phyloP scores from a whole-genome alignment of 2,888 invertebrate genomes.

The Andrena fulva region DNA sequence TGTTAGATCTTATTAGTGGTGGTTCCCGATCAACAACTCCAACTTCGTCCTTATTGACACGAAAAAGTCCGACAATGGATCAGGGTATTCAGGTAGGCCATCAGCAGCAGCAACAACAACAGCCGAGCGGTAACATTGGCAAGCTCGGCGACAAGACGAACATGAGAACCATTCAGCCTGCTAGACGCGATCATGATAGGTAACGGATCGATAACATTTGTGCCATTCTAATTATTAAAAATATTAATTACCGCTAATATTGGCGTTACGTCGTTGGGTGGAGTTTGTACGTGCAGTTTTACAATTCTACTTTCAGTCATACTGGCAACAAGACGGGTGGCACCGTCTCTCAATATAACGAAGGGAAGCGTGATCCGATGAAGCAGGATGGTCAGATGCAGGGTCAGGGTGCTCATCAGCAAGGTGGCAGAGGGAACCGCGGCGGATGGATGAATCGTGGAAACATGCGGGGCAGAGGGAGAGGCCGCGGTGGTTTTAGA shows the following conservation, averaged over 20 bases:
- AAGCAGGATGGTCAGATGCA: constrained; percentile 75
- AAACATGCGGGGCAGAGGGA: constrained; percentile 82
- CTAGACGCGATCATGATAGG: constrained; percentile 82
- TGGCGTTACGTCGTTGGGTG: not conserved
- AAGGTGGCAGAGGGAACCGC: constrained; percentile 83
- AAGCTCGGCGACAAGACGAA: constrained; percentile 79
- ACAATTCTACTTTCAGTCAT: constrained; percentile 68
- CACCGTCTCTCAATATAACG: constrained; percentile 81
- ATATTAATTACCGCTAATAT: not conserved
- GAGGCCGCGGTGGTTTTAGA: constrained; percentile 81
- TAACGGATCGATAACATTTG: constrained; percentile 52
- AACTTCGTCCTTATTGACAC: constrained; percentile 88
- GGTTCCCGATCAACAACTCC: constrained; percentile 94
- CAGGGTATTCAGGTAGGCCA: constrained; percentile 91
- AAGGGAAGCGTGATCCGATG: constrained; percentile 76
- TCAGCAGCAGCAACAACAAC: constrained; percentile 83
- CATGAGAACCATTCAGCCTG: constrained; percentile 77
- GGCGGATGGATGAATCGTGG: constrained; percentile 82
- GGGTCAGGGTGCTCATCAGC: constrained; percentile 77
- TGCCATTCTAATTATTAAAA: not conserved
- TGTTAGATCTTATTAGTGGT: constrained; percentile 90
- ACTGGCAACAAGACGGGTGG: constrained; percentile 77
- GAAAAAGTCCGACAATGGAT: constrained; percentile 95
- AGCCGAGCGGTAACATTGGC: constrained; percentile 77
- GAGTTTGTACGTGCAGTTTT: not conserved